phyloP scores from a whole-genome alignment of 2,797 vertebrate species.

The Rhinophrynus dorsalis region DNA sequence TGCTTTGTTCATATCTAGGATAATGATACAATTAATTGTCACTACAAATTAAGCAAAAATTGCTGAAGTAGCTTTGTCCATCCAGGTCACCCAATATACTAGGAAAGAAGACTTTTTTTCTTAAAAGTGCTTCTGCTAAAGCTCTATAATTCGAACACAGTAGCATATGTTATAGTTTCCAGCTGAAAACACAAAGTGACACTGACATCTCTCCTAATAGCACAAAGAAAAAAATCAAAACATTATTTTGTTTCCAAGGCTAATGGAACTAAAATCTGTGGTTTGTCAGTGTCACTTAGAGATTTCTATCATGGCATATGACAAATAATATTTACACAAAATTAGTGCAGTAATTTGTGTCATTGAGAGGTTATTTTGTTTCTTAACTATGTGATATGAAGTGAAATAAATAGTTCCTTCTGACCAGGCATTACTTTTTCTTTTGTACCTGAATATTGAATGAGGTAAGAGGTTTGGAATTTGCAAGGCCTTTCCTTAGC shows the following conservation, averaged over 20 bases:
- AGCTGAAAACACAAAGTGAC: background rate
- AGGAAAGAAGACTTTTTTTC: too few relatives aligned
- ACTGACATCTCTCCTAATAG: background rate
- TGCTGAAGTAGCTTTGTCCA: too few relatives aligned
- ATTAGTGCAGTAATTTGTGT: background rate
- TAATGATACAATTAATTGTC: too few relatives aligned
- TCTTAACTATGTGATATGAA: background rate
- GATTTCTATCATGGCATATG: slow-evolving; percentile 3
- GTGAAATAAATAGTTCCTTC: too few relatives aligned
- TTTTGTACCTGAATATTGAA: too few relatives aligned
- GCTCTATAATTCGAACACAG: background rate
- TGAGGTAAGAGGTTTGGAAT: too few relatives aligned
- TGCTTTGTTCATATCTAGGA: too few relatives aligned
- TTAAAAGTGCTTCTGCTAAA: background rate
- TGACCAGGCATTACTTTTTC: too few relatives aligned
- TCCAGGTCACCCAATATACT: too few relatives aligned
- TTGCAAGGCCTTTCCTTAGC: too few relatives aligned
- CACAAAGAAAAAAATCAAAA: background rate
- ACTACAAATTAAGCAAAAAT: too few relatives aligned
- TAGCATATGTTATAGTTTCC: background rate
- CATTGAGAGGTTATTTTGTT: background rate
- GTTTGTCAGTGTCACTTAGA: background rate
- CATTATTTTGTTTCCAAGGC: background rate
- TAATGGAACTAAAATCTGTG: background rate
- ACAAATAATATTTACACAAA: background rate